Evolutionary conservation across 2,113 vertebrate species (phyloP), one percentile per base, ranked within the genome.

Genomic region (Morone saxatilis): DNA sequence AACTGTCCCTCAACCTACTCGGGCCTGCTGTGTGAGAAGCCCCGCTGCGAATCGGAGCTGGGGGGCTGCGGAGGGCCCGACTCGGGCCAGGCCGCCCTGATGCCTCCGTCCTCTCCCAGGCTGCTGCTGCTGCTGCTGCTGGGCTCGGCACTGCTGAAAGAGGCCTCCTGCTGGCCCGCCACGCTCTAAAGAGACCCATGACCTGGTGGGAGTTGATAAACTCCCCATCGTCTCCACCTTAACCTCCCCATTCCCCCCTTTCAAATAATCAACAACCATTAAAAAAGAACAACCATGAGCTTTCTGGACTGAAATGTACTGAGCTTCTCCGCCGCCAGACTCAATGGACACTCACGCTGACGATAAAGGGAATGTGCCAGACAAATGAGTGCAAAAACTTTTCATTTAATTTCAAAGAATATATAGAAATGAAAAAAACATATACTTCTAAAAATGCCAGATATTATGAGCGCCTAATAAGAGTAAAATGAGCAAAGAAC

Each of bases 21-120:
- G 0, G 98, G 98, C 85, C 94, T 99, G 89, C 94, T 97, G 63
- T 99, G 98, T 0, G 97, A 99, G 95, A 98, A 98, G 93, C 41
- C 86, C 25, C 95, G 89, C 22, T 99, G 98, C 5, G 95, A 97
- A 74, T 85, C 92, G 14, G 97, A 97, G 74, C 94, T 95, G 0
- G 97, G 96, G 0, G 95, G 96, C 84, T 99, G 97, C 89, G 20
- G 92, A 76, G 76, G 93, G 65, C 80, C 93, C 0, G 87, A 89
- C 71, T 96, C 97, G 0, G 95, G 92, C 83, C 94, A 80, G 84
- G 76, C 45, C 22, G 47, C 89, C 8, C 4, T 48, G 53, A 57
- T 71, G 5, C 87, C 22, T 0, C 68, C 93, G 25, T 50, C 69
- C 31, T 47, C 50, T 57, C 50, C 86, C 60, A 19, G 84, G 76